A percentile compares a stretch with the other conserved stretches of the same genome.
phyloP scores from a whole-genome alignment of 2,113 vertebrate species.

The Eolophus roseicapilla region DNA sequence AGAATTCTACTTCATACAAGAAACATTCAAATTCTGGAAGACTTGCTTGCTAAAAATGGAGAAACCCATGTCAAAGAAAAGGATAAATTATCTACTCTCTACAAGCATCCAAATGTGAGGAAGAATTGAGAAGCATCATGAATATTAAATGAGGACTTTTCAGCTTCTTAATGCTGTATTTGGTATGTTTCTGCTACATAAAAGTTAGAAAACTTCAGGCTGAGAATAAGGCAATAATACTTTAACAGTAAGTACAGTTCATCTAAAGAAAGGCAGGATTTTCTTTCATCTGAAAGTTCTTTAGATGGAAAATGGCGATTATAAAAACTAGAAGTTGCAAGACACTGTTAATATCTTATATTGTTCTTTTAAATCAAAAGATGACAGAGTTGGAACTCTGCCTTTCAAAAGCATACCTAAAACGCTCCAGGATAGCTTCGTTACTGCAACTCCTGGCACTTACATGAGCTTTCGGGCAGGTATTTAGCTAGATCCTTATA shows the following conservation, averaged over 20 bases:
- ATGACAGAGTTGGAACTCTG: neutral
- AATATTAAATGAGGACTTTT: neutral
- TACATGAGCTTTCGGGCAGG: neutral
- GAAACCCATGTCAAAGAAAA: neutral
- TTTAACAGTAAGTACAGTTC: neutral
- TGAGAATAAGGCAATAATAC: neutral
- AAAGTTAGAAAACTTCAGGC: neutral
- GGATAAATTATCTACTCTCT: neutral
- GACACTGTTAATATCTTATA: neutral
- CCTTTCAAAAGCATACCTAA: neutral
- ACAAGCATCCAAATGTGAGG: neutral
- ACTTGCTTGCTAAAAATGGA: neutral
- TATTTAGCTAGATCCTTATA: neutral
- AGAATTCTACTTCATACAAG: neutral
- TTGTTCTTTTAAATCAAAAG: neutral
- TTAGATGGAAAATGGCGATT: neutral
- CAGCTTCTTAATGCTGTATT: neutral
- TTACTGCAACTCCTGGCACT: neutral
- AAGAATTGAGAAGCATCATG: neutral
- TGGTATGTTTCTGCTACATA: neutral
- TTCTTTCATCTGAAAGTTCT: neutral
- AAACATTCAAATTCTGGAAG: neutral
- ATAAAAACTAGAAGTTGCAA: neutral
- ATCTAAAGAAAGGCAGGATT: neutral
- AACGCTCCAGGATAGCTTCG: neutral